Evolutionary conservation across 2,113 vertebrate species (phyloP), one percentile per base, ranked within the genome.

Genomic region (Megaptera novaeangliae): DNA sequence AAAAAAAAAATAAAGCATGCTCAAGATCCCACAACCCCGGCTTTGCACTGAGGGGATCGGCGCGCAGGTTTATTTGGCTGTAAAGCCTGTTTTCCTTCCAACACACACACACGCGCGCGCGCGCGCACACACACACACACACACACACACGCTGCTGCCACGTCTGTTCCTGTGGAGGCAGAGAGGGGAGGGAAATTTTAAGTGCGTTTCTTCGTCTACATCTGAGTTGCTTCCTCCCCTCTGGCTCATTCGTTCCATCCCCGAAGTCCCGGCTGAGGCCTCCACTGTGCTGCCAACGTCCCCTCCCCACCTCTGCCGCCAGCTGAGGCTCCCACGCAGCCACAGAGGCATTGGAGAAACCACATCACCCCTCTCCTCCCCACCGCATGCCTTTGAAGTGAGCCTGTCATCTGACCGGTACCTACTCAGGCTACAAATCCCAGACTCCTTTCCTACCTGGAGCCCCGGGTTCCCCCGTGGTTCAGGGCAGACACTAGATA

Each of bases 41-140:
- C 69, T 92, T 77, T 88, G n/a, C 68, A 49, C 31, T 13, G 77
- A 36, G 59, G 78, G n/a, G 55, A 49, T 63, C 86, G 23, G 13
- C 36, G 13, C 10, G 5, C 34, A 87, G 95, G 86, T 72, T 82
- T 72, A 63, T 92, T 95, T 81, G 91, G 68, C 86, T 72, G 72
- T 72, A 77, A 86, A 97, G 55, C 9, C 77, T 64, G 10, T 97
- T 78, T 92, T 95, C 91, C 72, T 96, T 97, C 95, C 72, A 91
- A 29, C 23, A 34, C 39, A 77, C 63, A 34, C 74, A 31, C 72
- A 31, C 85, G 25, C 39, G 12, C 69, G 25, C 88, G 12, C 55
- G 20, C 78, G 39, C 52, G 21, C 90, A 49, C 61, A 23, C 46
- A 18, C 63, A 20, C 81, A 10, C 36, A 10, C 49, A 69, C 21